Conservation (phyloP, 1,140 invertebrate species). For the Tenebrio molitor region DNA sequence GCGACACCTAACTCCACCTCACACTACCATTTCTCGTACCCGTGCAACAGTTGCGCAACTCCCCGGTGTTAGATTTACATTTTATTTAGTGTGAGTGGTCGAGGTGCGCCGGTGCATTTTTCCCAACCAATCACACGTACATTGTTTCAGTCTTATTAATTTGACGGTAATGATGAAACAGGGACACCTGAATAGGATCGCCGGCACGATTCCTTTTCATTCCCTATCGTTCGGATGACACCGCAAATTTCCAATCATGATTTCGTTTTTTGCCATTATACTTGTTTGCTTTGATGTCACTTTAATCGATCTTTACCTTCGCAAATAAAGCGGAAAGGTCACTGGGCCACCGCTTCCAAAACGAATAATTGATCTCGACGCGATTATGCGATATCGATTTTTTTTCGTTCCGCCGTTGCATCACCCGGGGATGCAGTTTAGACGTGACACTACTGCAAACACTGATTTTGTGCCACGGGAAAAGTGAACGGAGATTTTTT, state of each 20-base stretch:
- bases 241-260: no score
- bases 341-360: neutral
- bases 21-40: conserved; percentile 15
- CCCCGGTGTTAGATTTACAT: conserved; percentile 19
- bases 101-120: conserved; percentile 2
- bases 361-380: neutral
- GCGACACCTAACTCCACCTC: no score
- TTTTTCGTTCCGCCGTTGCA: neutral
- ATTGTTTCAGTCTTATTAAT: conserved; percentile 15
- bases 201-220: no score
- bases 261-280: neutral
- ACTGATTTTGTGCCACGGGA: no score
- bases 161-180: neutral
- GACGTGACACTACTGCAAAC: no score
- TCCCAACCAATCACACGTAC: neutral
- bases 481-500: no score
- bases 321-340: conserved; percentile 1
- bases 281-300: neutral
- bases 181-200: no score
- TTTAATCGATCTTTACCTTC: neutral
- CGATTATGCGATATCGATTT: neutral
- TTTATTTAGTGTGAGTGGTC: conserved; percentile 20
- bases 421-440: no score
- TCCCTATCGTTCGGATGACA: no score
- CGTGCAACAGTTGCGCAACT: conserved; percentile 11